Evolutionary conservation across 2,797 vertebrate species (phyloP), one percentile per base, ranked within the genome.

Genomic region (Takifugu ocellatus): DNA sequence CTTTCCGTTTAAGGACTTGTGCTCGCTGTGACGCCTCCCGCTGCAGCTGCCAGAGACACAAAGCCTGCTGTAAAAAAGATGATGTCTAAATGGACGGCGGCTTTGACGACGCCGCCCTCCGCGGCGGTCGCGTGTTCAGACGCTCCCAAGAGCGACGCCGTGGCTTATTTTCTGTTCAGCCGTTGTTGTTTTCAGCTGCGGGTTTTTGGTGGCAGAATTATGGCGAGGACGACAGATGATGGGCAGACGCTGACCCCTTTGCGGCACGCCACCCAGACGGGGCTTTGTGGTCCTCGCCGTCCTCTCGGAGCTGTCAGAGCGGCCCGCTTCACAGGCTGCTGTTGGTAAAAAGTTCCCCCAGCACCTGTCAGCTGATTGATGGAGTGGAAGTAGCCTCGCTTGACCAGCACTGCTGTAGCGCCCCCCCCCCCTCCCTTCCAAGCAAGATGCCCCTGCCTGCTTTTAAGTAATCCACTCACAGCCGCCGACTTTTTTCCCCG

Each of bases 361-460:
- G 73, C 77, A 83, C 80, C 83, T 79, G 85, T 84, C 84, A 81
- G 67, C 68, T 81, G 81, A 78, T 70, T 75, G 79, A 87, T 81
- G 61, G 75, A 82, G 78, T 75, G 83, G 72, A 84, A 84, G 82
- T 49, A 69, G 70, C 53, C 54, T 56, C 72, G 59, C 61, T 64
- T 56, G 73, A 54, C 66, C 11, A 33, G 54, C 59, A 49, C 70
- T 21, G 16, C 44, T 5, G 16, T 46, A n/a, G 44, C 5, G 44
- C 44, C 9, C n/a, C 9, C 44, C 43, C 7, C 16, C 16, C n/a
- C 9, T n/a, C 43, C 7, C 5, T 5, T 2, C 17, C n/a, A 11
- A n/a, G 44, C 44, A 14, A 3, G 36, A 39, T 5, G 36, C 2
- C 36, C 36, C 36, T 36, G 11, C 33, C 85, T 90, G 65, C 71